phyloP scores from a whole-genome alignment of 2,113 vertebrate genomes.

The Myrmecobius fasciatus region DNA sequence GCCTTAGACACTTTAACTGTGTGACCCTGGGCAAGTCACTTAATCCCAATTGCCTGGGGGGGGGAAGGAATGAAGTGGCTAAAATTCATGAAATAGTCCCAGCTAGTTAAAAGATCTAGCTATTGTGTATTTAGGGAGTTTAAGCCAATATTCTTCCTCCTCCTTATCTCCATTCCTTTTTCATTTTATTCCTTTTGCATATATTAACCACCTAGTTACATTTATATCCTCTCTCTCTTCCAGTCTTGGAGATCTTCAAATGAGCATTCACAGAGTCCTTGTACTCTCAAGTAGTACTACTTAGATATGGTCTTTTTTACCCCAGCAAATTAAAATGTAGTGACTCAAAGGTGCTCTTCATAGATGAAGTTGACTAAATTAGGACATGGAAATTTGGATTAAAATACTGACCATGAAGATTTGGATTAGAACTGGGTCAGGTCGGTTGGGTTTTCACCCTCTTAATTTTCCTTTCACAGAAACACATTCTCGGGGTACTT shows the following conservation, averaged over 20 bases:
- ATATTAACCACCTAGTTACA: not conserved
- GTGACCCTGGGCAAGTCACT: no score
- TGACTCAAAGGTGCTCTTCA: conserved; percentile 4
- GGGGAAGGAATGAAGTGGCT: not conserved
- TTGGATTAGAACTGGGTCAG: not conserved
- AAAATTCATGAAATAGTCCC: not conserved
- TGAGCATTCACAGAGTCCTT: not conserved
- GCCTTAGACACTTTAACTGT: no score
- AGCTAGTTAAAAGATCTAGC: not conserved
- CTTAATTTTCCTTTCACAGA: conserved; percentile 74
- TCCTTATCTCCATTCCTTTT: not conserved
- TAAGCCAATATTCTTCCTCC: not conserved
- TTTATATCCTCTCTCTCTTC: not conserved
- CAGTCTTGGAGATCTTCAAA: not conserved
- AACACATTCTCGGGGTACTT: conserved; percentile 50
- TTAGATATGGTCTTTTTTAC: not conserved
- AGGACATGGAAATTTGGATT: not conserved
- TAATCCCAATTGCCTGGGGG: no score
- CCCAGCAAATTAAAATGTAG: not conserved
- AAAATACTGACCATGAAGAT: not conserved
- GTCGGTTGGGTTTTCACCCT: not conserved
- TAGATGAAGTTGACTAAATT: conserved; percentile 1
- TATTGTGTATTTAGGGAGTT: not conserved
- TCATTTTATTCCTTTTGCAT: not conserved
- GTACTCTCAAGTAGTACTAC: not conserved